Evolutionary conservation across 2,888 invertebrate genomes (phyloP), one percentile per base, ranked within the genome.

Genomic region (Venustoraphidia nigricollis): DNA sequence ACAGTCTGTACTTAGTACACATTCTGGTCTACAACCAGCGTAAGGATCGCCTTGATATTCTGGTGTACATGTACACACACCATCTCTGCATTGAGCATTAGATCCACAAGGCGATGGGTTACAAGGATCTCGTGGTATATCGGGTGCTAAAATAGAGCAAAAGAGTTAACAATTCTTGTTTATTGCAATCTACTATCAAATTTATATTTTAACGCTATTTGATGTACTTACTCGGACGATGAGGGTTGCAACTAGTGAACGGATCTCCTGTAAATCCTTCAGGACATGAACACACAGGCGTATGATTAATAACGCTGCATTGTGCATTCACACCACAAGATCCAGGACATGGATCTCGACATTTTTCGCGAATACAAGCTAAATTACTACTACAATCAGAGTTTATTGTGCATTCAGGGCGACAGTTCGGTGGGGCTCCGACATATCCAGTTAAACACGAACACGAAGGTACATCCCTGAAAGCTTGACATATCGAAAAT

Each of bases 1-100:
- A 63, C 88, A 89, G 57, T 88, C 87, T 10, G 71, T 66, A 60
- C 81, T 87, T 5, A 83, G 66, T n/a, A 83, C 76, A 64, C 88
- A 88, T 66, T 88, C 86, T 5, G 88, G 88, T 55, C 85, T 73
- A 61, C 88, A 89, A 41, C 80, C 82, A 41, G 75, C 63, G 56
- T 83, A 83, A 1, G 88, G 86, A 66, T 88, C 83, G 35, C 88
- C 89, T 53, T 76, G 76, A 59, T 81, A 86, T 58, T 84, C 81
- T 2, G 76, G 70, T 38, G 83, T 61, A 62, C 89, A 90, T 27
- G 73, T 75, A 58, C 87, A 87, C 51, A 75, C 64, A 44, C 84
- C 84, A 56, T 81, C 70, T 50, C 66, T 58, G 60, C 87, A 87
- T 56, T 76, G 68, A 2, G 89, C 73, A 62, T 88, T 88, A 9